Base-by-base conservation (phyloP, 2,888 invertebrate genomes). In the Cerceris rybyensis region DNA sequence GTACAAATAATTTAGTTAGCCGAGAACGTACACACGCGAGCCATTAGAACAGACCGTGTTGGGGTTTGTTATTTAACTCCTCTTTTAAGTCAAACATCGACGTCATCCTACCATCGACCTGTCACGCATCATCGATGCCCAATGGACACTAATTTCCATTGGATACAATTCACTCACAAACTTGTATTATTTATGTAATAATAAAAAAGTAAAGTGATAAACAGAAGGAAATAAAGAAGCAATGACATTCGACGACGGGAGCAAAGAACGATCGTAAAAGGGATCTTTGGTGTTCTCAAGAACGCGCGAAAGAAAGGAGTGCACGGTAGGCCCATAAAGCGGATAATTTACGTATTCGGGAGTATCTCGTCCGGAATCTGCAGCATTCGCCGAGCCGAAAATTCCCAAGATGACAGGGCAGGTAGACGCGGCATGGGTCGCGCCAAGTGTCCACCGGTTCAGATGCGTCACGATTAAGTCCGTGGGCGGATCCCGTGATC, bases 401-500 rank as follows among this genome's bases (percentile, higher is more conserved):
- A 90, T 88, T 89, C 87, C 81, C 81, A 54, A 86, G 83, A 87
- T 82, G 89, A 87, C 86, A 64, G 52, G 71, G 64, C 82, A 81
- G 76, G 82, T 70, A 83, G 82, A 57, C 14, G 60, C 39, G 69
- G 66, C 14, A 72, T 59, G 59, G 74, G 74, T 66, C 75, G 65
- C 69, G 67, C 65, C 71, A 49, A 67, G 54, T 67, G 81, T 84
- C 77, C 83, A 68, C 57, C 66, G 78, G 55, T 77, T 75, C 73
- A 81, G 86, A 88, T 84, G 86, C 86, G 87, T 89, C 87, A 89
- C 90, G 89, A 91, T 90, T 89, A 88, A 90, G 88, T 83, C 83
- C 80, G 89, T 89, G 89, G 91, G 91, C 88, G 90, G 90, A 85
- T 87, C 84, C 85, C 76, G 86, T 86, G 91, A 92, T 90, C 91